Evolutionary conservation across 2,113 vertebrate species (phyloP), one percentile per base, ranked within the genome.

Genomic region (Tragelaphus strepsiceros): DNA sequence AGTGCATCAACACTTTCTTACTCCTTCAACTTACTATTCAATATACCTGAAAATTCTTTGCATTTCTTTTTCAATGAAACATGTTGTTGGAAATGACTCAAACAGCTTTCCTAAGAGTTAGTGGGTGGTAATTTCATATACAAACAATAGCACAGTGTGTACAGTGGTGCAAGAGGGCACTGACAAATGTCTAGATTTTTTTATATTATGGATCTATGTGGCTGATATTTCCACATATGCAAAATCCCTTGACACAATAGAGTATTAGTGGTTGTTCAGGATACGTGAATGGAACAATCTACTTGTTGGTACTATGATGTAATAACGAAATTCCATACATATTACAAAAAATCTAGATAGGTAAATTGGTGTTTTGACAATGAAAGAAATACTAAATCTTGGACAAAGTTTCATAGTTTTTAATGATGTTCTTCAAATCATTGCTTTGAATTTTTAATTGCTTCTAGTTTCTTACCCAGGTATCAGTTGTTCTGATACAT

Each of bases 21-120:
- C 91, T 96, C 61, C 28, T 96, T 56, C 17, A 94, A 83, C 54
- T 49, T 88, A 61, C 35, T 94, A 11, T 61, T 82, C 32, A 88
- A 95, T 97, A 83, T 10, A 9, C 43, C 49, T 64, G 28, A 93
- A 97, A 92, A 51, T 77, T 84, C 51, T 97, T 96, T 92, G 24
- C 94, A 88, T 97, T 98, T 98, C 89, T 97, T 95, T 64, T 67
- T 96, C 83, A 96, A 96, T 9, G 59, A 32, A 96, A 91, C 98
- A 92, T 96, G 83, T 97, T 88, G 43, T 90, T 97, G 78, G 30
- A 80, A 97, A 93, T 5, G 26, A 87, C 46, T 91, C 49, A 90
- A 74, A 97, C 7, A 6, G 14, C 61, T 95, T 92, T 88, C 22
- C n/a, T 39, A 88, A 43, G 12, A 93, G 26, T 74, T 84, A 17